Evolutionary conservation across 2,113 vertebrate genomes (phyloP), one percentile per base, ranked within the genome.

Genomic region (Eclectus roratus): DNA sequence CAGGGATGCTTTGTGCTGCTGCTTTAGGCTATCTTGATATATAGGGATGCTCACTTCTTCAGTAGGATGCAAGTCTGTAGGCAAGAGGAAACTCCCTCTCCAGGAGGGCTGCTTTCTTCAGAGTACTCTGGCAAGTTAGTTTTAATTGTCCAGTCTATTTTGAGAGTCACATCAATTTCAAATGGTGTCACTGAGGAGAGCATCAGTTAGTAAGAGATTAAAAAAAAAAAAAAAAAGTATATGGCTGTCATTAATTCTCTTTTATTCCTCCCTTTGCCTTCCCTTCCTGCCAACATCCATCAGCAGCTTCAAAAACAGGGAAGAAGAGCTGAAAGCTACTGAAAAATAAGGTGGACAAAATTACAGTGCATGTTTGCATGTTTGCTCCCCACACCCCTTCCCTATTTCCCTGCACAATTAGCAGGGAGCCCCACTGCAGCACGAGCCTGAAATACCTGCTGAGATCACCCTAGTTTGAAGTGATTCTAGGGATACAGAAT

Each of bases 231-330:
- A 41, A 27, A 46, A 29, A 20, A 19, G 6, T 25, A 15, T 31
- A 28, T 33, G 70, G 33, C 69, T 96, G 46, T 89, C 35, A 89
- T 85, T 77, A 96, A 92, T 94, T 87, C 28, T 95, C 20, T 79
- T 7, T 44, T 71, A 74, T 74, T 61, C 39, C 47, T 83, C 19
- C 17, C 27, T 71, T 81, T 74, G 16, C 28, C 39, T 83, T 83
- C 11, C 33, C 46, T 90, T 94, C 63, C 69, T 92, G 50, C 55
- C 43, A 82, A 46, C 18, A 87, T 82, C 73, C 29, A 39, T 89
- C 69, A 79, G 31, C n/a, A 65, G 44, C 83, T 85, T 35, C 13
- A 80, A 80, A 87, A 89, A 94, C 55, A 25, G 7, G 27, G 14
- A 68, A 87, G 43, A 87, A 65, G 44, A 85, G 11, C 37, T 92